Percentiles rank a stretch among this genome's conserved stretches.
Conservation (phyloP, 2,797 vertebrate genomes). For the Harpagifer antarcticus region DNA sequence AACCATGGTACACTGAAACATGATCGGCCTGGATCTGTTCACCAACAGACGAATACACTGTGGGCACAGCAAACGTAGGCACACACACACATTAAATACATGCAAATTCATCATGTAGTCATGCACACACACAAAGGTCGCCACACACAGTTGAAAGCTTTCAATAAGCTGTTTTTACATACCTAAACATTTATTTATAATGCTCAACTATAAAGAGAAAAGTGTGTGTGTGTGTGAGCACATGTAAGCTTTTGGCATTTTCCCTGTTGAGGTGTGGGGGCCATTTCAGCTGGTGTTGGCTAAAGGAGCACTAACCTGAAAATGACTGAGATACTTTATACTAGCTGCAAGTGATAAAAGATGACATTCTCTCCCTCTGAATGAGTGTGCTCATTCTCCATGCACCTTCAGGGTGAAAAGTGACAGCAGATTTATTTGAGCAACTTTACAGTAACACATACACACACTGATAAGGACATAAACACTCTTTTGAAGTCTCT, state of each 20-base stretch:
- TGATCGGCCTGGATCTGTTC: constrained; percentile 58
- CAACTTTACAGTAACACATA: constrained; percentile 40
- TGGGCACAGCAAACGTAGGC: constrained; percentile 29
- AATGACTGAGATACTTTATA: constrained; percentile 58
- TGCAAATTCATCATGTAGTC: constrained; percentile 11
- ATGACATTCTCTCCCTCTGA: constrained; percentile 56
- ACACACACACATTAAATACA: background rate
- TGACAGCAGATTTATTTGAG: constrained; percentile 44
- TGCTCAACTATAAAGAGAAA: constrained; percentile 24
- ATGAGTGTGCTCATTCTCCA: constrained; percentile 29
- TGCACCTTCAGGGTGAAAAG: constrained; percentile 54
- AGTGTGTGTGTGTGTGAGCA: constrained; percentile 38
- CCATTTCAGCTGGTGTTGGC: constrained; percentile 62
- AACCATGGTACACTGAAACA: constrained; percentile 55
- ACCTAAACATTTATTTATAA: constrained; percentile 52
- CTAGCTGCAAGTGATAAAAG: constrained; percentile 47
- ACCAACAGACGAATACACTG: constrained; percentile 40
- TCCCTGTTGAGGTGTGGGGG: constrained; percentile 37
- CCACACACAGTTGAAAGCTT: constrained; percentile 16
- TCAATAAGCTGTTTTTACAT: constrained; percentile 38
- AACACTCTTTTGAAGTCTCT: constrained; percentile 27
- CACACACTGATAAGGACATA: constrained; percentile 30
- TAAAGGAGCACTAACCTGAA: constrained; percentile 71
- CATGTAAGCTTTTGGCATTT: constrained; percentile 59
- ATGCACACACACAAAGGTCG: background rate